Evolutionary conservation across 2,888 invertebrate genomes (phyloP), one percentile per base, ranked within the genome.

Genomic region (Mellilla xanthometata): DNA sequence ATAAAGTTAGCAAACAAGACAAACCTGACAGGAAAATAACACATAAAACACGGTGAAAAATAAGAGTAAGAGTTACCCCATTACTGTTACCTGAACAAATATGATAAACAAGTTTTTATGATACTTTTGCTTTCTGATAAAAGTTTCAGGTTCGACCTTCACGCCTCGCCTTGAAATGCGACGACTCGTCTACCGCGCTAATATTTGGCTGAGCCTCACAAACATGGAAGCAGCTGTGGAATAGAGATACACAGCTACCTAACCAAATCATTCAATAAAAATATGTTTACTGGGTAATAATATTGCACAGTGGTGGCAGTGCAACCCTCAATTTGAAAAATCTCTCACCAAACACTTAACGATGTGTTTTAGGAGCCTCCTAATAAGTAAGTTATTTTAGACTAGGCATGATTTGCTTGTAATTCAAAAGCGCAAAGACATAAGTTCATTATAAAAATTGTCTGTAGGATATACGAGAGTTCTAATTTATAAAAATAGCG

Each of bases 51-150:
- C 10, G 15, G 22, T 28, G 36, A 36, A 28, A 36, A n/a, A n/a
- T n/a, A n/a, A n/a, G n/a, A n/a, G n/a, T 29, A 28, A 24, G 24
- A 8, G 4, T 19, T 1, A 19, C 15, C n/a, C n/a, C 6, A 19
- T 19, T 19, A 19, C 15, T 19, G 36, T 36, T 15, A 36, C 36
- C 36, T 36, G 36, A 36, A 12, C 36, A 15, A 36, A 28, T 36
- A 36, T 36, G 36, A 36, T 36, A 36, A 36, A 36, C 36, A 36
- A 26, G 36, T 36, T 36, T 24, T 36, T 28, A 36, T 36, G 36
- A 28, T 36, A 28, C 28, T 36, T 36, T 36, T 27, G 27, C 15
- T 35, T 15, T 28, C 36, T 19, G 36, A 36, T 36, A 36, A 28
- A 36, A 28, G 29, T 39, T 38, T 10, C 12, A 27, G 19, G 19